These are phyloP conservation scores for Antedon mediterranea DNA, from an alignment of 53 echinoderm and acorn worm species.

Conservation along the genomic window DNA sequence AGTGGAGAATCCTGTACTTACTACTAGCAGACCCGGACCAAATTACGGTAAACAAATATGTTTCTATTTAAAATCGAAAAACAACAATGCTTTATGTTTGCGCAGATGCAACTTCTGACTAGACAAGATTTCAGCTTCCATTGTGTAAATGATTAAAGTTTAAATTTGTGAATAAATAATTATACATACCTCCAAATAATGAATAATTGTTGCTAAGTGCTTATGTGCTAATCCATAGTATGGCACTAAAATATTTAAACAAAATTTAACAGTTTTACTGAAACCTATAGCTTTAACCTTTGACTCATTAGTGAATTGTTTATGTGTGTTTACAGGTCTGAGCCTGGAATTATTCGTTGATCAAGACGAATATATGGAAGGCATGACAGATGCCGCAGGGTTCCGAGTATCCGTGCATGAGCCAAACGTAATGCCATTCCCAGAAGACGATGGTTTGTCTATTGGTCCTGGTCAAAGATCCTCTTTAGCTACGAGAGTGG, in stretches of 20 bases:
- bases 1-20: slow-evolving; percentile 2
- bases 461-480: slow-evolving; percentile 45
- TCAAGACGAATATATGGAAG: slow-evolving; percentile 51
- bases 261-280: no score
- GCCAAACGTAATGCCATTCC: slow-evolving; percentile 52
- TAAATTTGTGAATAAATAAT: no score
- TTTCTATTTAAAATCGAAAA: not conserved
- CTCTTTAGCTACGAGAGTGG: slow-evolving; percentile 37
- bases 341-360: slow-evolving; percentile 43
- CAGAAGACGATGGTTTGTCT: slow-evolving; percentile 42
- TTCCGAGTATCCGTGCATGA: slow-evolving; percentile 51
- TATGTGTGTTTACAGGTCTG: slow-evolving; percentile 27
- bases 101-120: no score
- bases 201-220: no score
- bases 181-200: no score
- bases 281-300: not conserved
- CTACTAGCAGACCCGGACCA: slow-evolving; percentile 41
- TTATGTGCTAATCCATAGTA: no score
- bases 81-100: no score
- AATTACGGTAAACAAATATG: slow-evolving; percentile 27
- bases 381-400: slow-evolving; percentile 42
- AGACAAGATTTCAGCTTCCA: no score
- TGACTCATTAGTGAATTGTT: not conserved
- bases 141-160: no score
- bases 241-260: no score